Percentiles rank a stretch among this genome's conserved stretches.
Evolutionary conservation across 2,113 vertebrate species (phyloP).

Genomic region (Protobothrops flavoviridis): DNA sequence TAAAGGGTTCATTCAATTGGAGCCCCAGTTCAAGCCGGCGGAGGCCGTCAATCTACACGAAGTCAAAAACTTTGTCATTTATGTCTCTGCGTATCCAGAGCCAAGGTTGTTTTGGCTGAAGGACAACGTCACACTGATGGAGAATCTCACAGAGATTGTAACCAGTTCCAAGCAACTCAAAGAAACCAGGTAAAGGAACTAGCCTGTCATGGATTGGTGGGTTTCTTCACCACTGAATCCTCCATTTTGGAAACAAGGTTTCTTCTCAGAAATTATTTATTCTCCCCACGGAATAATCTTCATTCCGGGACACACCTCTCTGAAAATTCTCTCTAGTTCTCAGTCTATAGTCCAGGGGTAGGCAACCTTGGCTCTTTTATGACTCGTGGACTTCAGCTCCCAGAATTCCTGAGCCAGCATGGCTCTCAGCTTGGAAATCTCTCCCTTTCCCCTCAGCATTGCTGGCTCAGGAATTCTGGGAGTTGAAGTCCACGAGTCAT

Average conservation of each 20-base stretch:
- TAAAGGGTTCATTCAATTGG: constrained; percentile 81
- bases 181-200: constrained; percentile 83
- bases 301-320: neutral
- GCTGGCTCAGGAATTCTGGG: too few relatives aligned
- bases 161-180: constrained; percentile 74
- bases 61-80: constrained; percentile 83
- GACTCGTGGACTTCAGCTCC: too few relatives aligned
- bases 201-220: neutral
- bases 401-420: too few relatives aligned
- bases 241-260: neutral
- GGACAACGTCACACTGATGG: constrained; percentile 81
- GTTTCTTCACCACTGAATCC: neutral
- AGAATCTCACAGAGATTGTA: constrained; percentile 88
- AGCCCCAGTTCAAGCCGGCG: constrained; percentile 73
- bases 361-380: too few relatives aligned
- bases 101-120: constrained; percentile 90
- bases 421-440: too few relatives aligned
- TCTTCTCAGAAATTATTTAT: neutral
- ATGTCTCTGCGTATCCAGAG: constrained; percentile 82
- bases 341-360: too few relatives aligned
- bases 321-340: neutral
- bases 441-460: too few relatives aligned
- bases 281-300: neutral
- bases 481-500: too few relatives aligned
- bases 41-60: constrained; percentile 90